A percentile compares a stretch with the other conserved stretches of the same genome.
Conservation (phyloP, 1,140 invertebrate genomes). For the Zaprionus vittiger region DNA sequence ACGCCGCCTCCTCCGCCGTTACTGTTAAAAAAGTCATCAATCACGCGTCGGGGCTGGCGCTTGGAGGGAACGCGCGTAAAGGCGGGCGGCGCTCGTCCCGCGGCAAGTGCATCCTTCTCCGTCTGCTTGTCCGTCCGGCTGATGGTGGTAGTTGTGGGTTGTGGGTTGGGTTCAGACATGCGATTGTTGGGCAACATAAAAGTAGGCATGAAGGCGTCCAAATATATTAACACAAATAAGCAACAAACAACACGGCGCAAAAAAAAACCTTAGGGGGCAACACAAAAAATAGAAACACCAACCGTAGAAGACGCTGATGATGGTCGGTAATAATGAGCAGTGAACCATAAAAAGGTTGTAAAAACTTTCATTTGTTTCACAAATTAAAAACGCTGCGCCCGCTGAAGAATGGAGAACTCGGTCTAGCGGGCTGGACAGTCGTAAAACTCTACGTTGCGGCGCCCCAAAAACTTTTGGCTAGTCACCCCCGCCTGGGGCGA, state of each 20-base stretch:
- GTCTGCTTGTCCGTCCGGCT: constrained; percentile 89
- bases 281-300: constrained; percentile 36
- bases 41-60: constrained; percentile 91
- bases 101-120: constrained; percentile 86
- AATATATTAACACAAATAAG: constrained; percentile 72
- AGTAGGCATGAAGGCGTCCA: constrained; percentile 77
- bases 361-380: constrained; percentile 81
- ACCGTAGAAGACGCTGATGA: constrained; percentile 64
- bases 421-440: constrained; percentile 34
- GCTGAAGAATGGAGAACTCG: constrained; percentile 15
- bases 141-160: constrained; percentile 67
- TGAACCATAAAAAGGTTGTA: constrained; percentile 83
- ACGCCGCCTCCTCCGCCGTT: constrained; percentile 76
- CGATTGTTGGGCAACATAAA: constrained; percentile 73
- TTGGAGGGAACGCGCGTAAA: constrained; percentile 96
- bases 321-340: constrained; percentile 74
- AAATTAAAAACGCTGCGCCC: constrained; percentile 69
- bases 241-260: constrained; percentile 29
- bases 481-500: constrained; percentile 43
- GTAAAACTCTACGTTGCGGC: constrained; percentile 55
- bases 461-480: constrained; percentile 51
- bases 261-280: constrained; percentile 13
- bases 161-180: constrained; percentile 61
- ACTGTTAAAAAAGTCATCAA: constrained; percentile 87
- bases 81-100: constrained; percentile 89